Evolutionary conservation across 1,140 invertebrate species (phyloP), one percentile per base, ranked within the genome.

Genomic region (Chionoecetes opilio): DNA sequence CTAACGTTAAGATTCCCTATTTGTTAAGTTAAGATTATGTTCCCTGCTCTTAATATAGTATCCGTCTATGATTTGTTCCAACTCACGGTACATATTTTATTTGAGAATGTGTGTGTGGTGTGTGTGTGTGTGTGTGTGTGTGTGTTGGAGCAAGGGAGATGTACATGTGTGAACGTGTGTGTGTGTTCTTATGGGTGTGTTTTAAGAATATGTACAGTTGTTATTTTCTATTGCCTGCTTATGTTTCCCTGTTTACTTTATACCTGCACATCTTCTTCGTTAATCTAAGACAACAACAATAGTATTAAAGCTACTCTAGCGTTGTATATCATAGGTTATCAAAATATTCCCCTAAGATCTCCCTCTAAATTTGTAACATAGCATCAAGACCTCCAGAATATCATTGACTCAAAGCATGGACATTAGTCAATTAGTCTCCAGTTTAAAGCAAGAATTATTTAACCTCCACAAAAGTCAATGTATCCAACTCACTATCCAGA

Each of bases 211-310:
- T 75, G 63, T 75, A 75, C 21, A 75, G 63, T 75, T 75, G 3
- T 75, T 75, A 46, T 75, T 75, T 75, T 75, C 63, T 75, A 11
- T 75, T 75, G 63, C 63, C n/a, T n/a, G 63, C 63, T n/a, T 75
- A 14, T 41, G n/a, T n/a, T n/a, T 46, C 41, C 41, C 21, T n/a
- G 0, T 75, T 75, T 75, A 0, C 63, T 75, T 75, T 75, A 75
- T 75, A 75, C n/a, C 63, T 75, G 63, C 63, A 75, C 63, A 2
- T 75, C 63, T n/a, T 8, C 53, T 63, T 1, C 21, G n/a, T 75
- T 75, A 21, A n/a, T 75, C 26, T 21, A 75, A 5, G 14, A 14
- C 14, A n/a, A 75, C 6, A n/a, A 75, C n/a, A n/a, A 75, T 0
- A n/a, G 6, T 21, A 14, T 46, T 75, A 75, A 75, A 75, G 63